phyloP scores from a whole-genome alignment of 2,888 invertebrate genomes.

The Stenoptilia bipunctidactyla region DNA sequence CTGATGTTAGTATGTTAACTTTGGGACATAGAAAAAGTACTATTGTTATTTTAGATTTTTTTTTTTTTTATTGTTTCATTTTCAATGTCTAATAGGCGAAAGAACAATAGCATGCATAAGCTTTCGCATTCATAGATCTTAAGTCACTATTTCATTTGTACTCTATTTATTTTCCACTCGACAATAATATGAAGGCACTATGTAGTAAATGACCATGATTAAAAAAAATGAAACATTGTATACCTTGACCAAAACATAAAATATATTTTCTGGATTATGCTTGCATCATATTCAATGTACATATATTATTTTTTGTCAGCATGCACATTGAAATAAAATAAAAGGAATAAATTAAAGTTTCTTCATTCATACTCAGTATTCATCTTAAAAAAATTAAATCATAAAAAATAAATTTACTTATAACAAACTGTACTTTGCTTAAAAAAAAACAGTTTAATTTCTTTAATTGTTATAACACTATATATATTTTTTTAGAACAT shows the following conservation, averaged over 20 bases:
- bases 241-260: conserved; percentile 51
- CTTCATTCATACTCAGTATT: background rate
- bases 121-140: conserved; percentile 1
- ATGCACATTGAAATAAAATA: conserved; percentile 21
- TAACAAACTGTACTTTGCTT: conserved; percentile 17
- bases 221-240: conserved; percentile 30
- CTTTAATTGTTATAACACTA: background rate
- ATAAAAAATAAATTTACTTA: conserved; percentile 12
- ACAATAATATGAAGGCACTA: no score
- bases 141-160: conserved; percentile 11
- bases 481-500: conserved; percentile 8
- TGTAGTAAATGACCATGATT: conserved; percentile 27
- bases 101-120: background rate
- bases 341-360: background rate
- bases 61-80: background rate
- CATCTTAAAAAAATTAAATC: conserved; percentile 10
- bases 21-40: no score
- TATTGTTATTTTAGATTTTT: background rate
- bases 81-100: background rate
- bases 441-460: background rate
- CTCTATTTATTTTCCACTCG: no score
- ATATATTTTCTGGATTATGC: conserved; percentile 12
- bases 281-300: conserved; percentile 5
- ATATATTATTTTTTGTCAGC: conserved; percentile 14
- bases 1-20: conserved; percentile 4